Evolutionary conservation across 2,888 invertebrate genomes (phyloP).

Genomic region (Cerastoderma edule): DNA sequence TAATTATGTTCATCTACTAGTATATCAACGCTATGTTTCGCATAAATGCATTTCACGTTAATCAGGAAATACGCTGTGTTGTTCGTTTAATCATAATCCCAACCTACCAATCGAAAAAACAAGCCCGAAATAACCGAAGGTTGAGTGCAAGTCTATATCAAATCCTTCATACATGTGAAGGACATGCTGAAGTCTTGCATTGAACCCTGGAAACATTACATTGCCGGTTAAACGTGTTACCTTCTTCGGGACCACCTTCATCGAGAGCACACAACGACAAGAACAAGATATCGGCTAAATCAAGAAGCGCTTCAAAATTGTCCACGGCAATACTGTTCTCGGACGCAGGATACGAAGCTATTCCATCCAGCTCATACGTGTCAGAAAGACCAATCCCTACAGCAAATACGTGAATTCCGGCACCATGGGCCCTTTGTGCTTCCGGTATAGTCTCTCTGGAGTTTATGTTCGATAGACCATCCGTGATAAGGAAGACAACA

Average conservation of each 20-base stretch:
- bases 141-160: not conserved
- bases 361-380: conserved; percentile 70
- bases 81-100: too few relatives aligned
- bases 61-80: too few relatives aligned
- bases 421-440: conserved; percentile 54
- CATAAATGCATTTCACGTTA: too few relatives aligned
- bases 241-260: too few relatives aligned
- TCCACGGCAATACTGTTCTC: conserved; percentile 69
- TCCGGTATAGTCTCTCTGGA: conserved; percentile 68
- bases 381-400: conserved; percentile 65
- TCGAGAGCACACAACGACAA: conserved; percentile 28
- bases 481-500: conserved; percentile 69
- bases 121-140: not conserved
- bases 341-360: conserved; percentile 66
- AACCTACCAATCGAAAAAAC: too few relatives aligned
- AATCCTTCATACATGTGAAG: too few relatives aligned
- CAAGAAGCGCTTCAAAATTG: conserved; percentile 66
- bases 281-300: conserved; percentile 52
- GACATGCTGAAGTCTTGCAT: too few relatives aligned
- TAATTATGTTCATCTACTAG: too few relatives aligned
- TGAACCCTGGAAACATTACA: too few relatives aligned
- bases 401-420: conserved; percentile 59
- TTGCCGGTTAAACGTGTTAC: too few relatives aligned
- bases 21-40: too few relatives aligned
- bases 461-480: conserved; percentile 78